These are phyloP conservation scores for Cheilosia vernalis DNA, from an alignment of 2,888 invertebrate species.

Conservation along the genomic window DNA sequence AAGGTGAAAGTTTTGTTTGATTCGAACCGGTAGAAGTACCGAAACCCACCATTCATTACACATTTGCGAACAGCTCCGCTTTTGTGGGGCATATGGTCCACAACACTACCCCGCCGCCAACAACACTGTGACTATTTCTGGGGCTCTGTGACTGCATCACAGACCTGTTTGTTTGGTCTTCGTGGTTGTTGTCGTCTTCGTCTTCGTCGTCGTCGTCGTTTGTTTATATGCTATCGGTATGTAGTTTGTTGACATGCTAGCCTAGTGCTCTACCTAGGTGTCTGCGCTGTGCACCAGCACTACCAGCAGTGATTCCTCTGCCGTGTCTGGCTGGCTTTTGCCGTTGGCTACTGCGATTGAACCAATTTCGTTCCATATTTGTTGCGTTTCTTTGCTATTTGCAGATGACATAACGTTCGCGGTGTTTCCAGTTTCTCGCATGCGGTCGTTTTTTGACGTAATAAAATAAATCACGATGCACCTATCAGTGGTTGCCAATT, in stretches of 20 bases:
- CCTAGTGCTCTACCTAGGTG: slow-evolving; percentile 76
- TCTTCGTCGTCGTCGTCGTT: slow-evolving; percentile 36
- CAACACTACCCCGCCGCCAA: slow-evolving; percentile 38
- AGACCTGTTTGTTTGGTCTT: slow-evolving; percentile 73
- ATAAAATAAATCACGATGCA: slow-evolving; percentile 75
- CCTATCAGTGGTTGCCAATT: slow-evolving; percentile 72
- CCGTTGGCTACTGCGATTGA: slow-evolving; percentile 69
- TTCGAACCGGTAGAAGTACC: slow-evolving; percentile 75
- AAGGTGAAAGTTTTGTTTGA: slow-evolving; percentile 82
- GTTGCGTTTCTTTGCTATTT: slow-evolving; percentile 75
- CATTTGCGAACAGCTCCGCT: slow-evolving; percentile 70
- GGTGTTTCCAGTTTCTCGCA: slow-evolving; percentile 74
- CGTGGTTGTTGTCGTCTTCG: slow-evolving; percentile 30
- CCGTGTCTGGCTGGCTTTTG: slow-evolving; percentile 40
- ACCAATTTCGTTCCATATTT: slow-evolving; percentile 74
- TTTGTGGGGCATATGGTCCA: slow-evolving; percentile 74
- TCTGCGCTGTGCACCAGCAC: slow-evolving; percentile 55
- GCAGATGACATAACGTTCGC: slow-evolving; percentile 75
- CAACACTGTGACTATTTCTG: slow-evolving; percentile 56
- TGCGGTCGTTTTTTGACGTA: slow-evolving; percentile 70
- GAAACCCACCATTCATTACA: slow-evolving; percentile 69
- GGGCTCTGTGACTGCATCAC: slow-evolving; percentile 68
- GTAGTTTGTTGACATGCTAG: slow-evolving; percentile 75
- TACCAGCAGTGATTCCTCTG: slow-evolving; percentile 56
- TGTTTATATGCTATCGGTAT: slow-evolving; percentile 9